Evolutionary conservation across 2,888 invertebrate species (phyloP).

Genomic region (Carabus problematicus): DNA sequence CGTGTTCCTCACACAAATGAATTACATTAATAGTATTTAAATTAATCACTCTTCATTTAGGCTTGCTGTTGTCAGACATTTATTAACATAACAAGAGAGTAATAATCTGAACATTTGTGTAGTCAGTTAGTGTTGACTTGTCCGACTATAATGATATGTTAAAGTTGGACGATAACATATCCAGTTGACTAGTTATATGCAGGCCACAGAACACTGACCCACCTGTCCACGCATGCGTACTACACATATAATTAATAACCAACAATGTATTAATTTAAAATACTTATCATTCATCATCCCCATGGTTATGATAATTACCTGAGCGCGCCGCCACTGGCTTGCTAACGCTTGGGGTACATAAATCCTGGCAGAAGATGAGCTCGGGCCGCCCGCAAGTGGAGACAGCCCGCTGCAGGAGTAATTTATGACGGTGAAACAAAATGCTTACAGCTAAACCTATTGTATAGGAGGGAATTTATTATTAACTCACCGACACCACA

Average conservation of each 20-base stretch:
- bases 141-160: too few species aligned
- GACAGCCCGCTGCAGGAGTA: constrained; percentile 10
- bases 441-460: constrained; percentile 41
- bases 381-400: constrained; percentile 18
- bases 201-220: too few species aligned
- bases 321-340: constrained; percentile 10
- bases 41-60: constrained; percentile 35
- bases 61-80: constrained; percentile 33
- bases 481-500: constrained; percentile 31
- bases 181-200: too few species aligned
- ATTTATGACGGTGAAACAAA: constrained; percentile 38
- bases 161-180: too few species aligned
- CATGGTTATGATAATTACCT: constrained; percentile 9
- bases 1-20: constrained; percentile 13
- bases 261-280: too few species aligned
- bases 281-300: too few species aligned
- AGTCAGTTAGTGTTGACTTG: too few species aligned
- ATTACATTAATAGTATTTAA: constrained; percentile 42
- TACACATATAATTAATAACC: too few species aligned
- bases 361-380: constrained; percentile 27
- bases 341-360: constrained; percentile 14
- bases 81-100: constrained; percentile 22
- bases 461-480: constrained; percentile 38
- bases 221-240: too few species aligned
- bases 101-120: too few species aligned